Base-by-base conservation (phyloP, 2,113 vertebrate species). In the Nansenia antarctica region DNA sequence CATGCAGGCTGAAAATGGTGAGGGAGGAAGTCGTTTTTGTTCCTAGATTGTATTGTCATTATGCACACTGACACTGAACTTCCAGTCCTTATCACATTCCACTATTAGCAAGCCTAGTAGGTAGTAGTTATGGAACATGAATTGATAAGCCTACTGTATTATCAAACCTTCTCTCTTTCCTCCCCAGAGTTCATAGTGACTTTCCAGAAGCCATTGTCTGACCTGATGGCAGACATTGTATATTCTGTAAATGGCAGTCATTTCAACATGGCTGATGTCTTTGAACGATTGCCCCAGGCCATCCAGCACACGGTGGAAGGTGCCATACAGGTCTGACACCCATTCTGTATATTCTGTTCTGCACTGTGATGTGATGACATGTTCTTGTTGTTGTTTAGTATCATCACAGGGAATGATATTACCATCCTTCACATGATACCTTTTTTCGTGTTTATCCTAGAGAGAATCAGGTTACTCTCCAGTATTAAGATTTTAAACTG, bases 241-340 rank as follows among this genome's bases (percentile, higher is more conserved):
- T 24, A 30, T 2, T 66, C 73, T 34, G 37, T 75, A 30, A 88
- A 89, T 58, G 32, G 32, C 59, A 89, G 72, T 55, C 31, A 65
- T 20, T 61, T 85, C 5, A 81, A 79, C 63, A 2, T 82, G 26
- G 60, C 82, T 3, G 65, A 72, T 5, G 11, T 84, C 61, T 7
- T 37, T 0, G 63, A 71, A 45, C 59, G 6, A 26, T 61, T 90
- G 60, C 80, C 73, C 39, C 14, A 39, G 57, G 81, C 87, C 3
- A 67, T 90, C 7, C 65, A 82, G 53, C 7, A 1, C 37, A 91
- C 88, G 0, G 1, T 86, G 39, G n/a, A 76, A 62, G 70, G 69
- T 3, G 80, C 67, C 42, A 24, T 83, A 34, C 83, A 92, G 89
- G 92, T 93, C 69, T 68, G 82, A 67, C n/a, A n/a, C n/a, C n/a